These are phyloP conservation scores for Lethenteron camtschaticum DNA, from an alignment of 2,113 vertebrate genomes.

Conservation along the genomic window DNA sequence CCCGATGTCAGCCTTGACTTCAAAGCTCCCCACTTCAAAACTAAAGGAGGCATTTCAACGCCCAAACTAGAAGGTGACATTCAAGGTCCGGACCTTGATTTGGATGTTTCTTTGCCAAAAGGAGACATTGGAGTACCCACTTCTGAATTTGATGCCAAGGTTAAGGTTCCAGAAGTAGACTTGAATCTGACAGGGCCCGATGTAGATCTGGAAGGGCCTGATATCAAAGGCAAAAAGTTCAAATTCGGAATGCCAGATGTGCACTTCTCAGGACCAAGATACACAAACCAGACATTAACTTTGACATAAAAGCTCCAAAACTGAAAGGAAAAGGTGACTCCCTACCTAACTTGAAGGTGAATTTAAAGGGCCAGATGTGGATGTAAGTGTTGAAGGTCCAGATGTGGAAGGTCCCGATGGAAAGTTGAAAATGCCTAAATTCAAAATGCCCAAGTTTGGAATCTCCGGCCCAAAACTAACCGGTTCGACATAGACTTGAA, in stretches of 20 bases:
- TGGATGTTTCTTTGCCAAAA: too few species aligned
- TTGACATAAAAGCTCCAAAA: not conserved
- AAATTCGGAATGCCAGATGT: not conserved
- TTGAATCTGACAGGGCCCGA: not conserved
- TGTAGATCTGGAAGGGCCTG: slow-evolving; percentile 5
- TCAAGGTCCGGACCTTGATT: too few species aligned
- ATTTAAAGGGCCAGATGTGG: slow-evolving; percentile 7
- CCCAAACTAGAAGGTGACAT: not conserved
- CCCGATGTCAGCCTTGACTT: slow-evolving; percentile 21
- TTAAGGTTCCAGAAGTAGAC: slow-evolving; percentile 1
- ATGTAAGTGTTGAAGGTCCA: slow-evolving; percentile 10
- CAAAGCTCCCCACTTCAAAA: slow-evolving; percentile 14
- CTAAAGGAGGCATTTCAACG: slow-evolving; percentile 17
- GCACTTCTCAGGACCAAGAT: slow-evolving; percentile 14
- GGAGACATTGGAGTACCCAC: too few species aligned
- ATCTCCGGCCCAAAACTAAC: slow-evolving; percentile 18
- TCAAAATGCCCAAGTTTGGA: slow-evolving; percentile 22
- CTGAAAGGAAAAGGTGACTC: not conserved
- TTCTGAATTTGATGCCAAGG: too few species aligned
- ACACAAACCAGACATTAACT: not conserved
- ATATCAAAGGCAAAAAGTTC: slow-evolving; percentile 13
- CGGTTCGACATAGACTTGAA: slow-evolving; percentile 2
- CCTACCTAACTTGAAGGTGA: too few species aligned
- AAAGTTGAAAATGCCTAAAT: slow-evolving; percentile 22
- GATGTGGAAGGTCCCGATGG: slow-evolving; percentile 11